Evolutionary conservation across 2,888 invertebrate species (phyloP), one percentile per base, ranked within the genome.

Genomic region (Prosopocoilus inquinatus): DNA sequence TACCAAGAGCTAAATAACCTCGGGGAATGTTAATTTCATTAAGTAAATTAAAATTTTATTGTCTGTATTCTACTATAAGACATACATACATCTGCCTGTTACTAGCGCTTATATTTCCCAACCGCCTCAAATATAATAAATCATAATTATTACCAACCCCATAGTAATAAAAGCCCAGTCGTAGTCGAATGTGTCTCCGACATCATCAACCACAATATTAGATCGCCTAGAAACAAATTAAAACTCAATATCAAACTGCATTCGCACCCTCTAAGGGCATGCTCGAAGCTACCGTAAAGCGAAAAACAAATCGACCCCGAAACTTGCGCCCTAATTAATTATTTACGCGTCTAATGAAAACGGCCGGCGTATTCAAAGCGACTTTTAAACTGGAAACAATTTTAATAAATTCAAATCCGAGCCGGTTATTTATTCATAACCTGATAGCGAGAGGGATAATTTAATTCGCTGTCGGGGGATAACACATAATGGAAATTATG

Each of bases 141-240:
- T 62, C 59, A 62, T 49, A 55, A 53, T 56, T 60, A 58, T 46
- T 45, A 33, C 35, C 56, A 46, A 50, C 56, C 56, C 53, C 52
- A 8, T 32, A 15, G 49, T 46, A 53, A 56, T 61, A 58, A 59
- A 59, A 61, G 51, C 47, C 52, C 50, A 48, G 41, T 9, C 41
- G n/a, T 9, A 41, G n/a, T 15, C 28, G 47, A 56, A 48, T 50
- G 43, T 46, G 52, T 47, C 47, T 51, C 50, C 20, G 47, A 50
- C 50, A 53, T 58, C 59, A 60, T 58, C 60, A 62, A 55, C 57
- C 62, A 46, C 58, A 54, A 57, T 60, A 62, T 62, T 60, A 57
- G 53, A 53, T 58, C 57, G 49, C 53, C 49, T 53, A 53, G 57
- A 60, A 60, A 60, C 60, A 58, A 58, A 60, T 62, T 62, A 62